These are phyloP conservation scores for Romanogobio albipinnatus DNA, from an alignment of 2,113 vertebrate genomes.

Conservation along the genomic window DNA sequence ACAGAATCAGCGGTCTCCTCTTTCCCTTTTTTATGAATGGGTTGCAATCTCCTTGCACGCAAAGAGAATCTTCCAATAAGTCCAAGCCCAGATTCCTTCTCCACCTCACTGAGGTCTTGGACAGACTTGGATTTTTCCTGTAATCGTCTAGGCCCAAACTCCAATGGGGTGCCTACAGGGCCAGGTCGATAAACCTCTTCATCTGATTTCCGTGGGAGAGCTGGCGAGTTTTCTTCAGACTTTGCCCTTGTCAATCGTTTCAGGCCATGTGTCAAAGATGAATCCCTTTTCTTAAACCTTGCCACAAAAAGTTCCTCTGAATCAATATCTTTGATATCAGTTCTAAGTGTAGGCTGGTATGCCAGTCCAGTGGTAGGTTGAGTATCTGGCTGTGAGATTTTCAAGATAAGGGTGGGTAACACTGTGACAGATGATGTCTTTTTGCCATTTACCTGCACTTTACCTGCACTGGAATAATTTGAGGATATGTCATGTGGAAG, in stretches of 20 bases:
- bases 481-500: constrained; percentile 33
- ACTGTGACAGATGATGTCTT: background rate
- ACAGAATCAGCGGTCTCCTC: constrained; percentile 60
- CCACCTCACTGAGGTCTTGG: constrained; percentile 83
- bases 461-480: background rate
- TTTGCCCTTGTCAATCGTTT: constrained; percentile 86
- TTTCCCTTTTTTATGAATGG: constrained; percentile 73
- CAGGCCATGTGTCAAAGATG: constrained; percentile 85
- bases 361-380: constrained; percentile 58
- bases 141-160: constrained; percentile 75
- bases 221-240: constrained; percentile 84
- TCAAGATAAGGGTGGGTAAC: constrained; percentile 4
- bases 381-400: constrained; percentile 31
- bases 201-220: constrained; percentile 57
- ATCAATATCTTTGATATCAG: constrained; percentile 87
- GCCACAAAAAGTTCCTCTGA: constrained; percentile 93
- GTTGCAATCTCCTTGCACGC: constrained; percentile 74
- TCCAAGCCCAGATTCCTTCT: constrained; percentile 77
- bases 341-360: constrained; percentile 64
- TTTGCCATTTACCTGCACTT: constrained; percentile 6
- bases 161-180: constrained; percentile 82
- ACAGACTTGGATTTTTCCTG: constrained; percentile 86
- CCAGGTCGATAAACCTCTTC: constrained; percentile 91
- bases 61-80: constrained; percentile 86
- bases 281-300: constrained; percentile 91